A percentile compares a stretch with the other conserved stretches of the same genome.
Evolutionary conservation across 2,797 vertebrate genomes (phyloP).

Genomic region (Poeciliopsis infans): DNA sequence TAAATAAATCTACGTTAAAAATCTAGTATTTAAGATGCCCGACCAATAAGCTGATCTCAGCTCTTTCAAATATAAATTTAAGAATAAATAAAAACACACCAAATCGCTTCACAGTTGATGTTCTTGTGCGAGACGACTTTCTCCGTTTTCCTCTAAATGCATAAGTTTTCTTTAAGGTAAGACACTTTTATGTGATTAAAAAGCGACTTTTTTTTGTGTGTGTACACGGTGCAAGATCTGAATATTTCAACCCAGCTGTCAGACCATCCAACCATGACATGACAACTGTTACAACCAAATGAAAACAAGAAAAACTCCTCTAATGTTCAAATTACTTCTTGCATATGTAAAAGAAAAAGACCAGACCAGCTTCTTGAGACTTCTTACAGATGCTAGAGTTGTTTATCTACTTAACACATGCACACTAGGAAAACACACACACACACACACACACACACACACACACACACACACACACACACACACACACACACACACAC

Average conservation of each 20-base stretch:
- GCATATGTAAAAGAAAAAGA: neutral
- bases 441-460: neutral
- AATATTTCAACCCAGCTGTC: neutral
- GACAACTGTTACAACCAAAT: neutral
- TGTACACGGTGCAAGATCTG: neutral
- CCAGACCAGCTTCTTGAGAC: conserved; percentile 40
- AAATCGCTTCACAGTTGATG: neutral
- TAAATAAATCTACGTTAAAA: neutral
- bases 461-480: neutral
- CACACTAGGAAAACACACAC: conserved; percentile 40
- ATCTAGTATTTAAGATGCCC: too few relatives aligned
- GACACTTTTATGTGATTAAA: neutral
- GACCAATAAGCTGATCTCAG: neutral
- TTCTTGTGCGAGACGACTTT: neutral
- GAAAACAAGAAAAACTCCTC: neutral
- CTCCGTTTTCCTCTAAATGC: neutral
- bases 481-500: neutral
- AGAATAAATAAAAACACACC: neutral
- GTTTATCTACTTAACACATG: conserved; percentile 65
- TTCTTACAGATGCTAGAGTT: conserved; percentile 62
- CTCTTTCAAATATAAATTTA: neutral
- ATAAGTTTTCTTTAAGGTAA: neutral
- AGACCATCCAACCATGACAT: neutral
- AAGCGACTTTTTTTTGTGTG: neutral
- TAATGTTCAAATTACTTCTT: too few relatives aligned